Base-by-base conservation (phyloP, 1,140 invertebrate genomes). In the Tribolium castaneum region DNA sequence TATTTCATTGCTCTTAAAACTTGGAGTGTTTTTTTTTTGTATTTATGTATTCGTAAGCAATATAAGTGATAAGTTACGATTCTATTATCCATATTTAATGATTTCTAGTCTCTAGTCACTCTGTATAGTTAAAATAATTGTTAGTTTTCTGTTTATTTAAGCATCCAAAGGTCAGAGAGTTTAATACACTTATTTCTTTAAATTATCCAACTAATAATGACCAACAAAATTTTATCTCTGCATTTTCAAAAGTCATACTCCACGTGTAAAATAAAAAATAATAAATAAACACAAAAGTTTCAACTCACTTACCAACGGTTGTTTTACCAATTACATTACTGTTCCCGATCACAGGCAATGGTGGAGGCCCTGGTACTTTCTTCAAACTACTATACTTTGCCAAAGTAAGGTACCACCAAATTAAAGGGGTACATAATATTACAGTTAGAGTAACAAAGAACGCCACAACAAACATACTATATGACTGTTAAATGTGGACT, bases 301-400 rank as follows among this genome's bases (percentile, higher is more conserved):
- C 3, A 30, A 4, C 3, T 25, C 13, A 75, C 74, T 76, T 62
- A 76, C 75, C 56, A 2, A 70, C 56, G 3, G 75, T 76, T 13
- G 80, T 81, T 49, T 12, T 75, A 49, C 80, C 80, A 6, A 81
- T 16, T 25, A 66, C 39, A 75, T 54, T 25, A 0, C 72, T 49
- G 62, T 81, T 81, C 71, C 80, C 80, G 16, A 80, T 72, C 22
- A 81, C 73, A 4, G 78, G 78, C n/a, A 70, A 14, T 3, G 80
- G 80, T 19, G 70, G 72, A 12, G 80, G 80, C 4, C 80, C 80
- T 4, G 80, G 78, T 22, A 81, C 51, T 25, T 76, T 59, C 0
- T 70, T 59, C 19, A 81, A 76, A 74, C 66, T 76, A 10, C 35
- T 76, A 59, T 75, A 76, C 75, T 80, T 81, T 3, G 13, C 54